Conservation (phyloP, 2,888 invertebrate species). For the Amphimallon solstitiale region DNA sequence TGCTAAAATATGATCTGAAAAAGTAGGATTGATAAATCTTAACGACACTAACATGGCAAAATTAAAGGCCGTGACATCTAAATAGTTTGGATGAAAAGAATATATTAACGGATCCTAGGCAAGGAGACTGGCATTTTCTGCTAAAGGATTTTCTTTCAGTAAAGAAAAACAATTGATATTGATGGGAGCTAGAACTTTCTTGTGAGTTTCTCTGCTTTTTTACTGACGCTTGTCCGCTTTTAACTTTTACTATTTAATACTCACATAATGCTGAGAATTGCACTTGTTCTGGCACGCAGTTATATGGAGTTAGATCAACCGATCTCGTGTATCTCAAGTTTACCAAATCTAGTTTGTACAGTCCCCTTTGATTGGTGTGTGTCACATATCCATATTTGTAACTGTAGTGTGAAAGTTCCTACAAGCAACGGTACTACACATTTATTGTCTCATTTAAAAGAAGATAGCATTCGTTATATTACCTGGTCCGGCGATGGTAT, state of each 20-base stretch:
- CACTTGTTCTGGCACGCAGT: slow-evolving; percentile 76
- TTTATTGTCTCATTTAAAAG: background rate
- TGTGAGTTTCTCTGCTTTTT: background rate
- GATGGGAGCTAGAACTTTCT: background rate
- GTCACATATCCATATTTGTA: slow-evolving; percentile 80
- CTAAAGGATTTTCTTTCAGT: too few relatives aligned
- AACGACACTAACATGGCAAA: too few relatives aligned
- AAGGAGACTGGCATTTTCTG: too few relatives aligned
- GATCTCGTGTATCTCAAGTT: slow-evolving; percentile 77
- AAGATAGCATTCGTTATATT: slow-evolving; percentile 18
- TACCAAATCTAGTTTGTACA: slow-evolving; percentile 77
- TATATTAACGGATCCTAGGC: too few relatives aligned
- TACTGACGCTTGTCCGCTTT: background rate
- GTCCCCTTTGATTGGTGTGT: slow-evolving; percentile 76
- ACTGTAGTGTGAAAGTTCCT: slow-evolving; percentile 67
- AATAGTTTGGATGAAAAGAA: too few relatives aligned
- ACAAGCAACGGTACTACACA: slow-evolving; percentile 20
- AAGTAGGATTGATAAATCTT: too few relatives aligned
- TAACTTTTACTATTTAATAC: slow-evolving; percentile 50
- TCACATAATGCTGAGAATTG: slow-evolving; percentile 79
- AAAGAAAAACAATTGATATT: too few relatives aligned
- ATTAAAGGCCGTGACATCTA: too few relatives aligned
- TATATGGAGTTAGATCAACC: slow-evolving; percentile 76
- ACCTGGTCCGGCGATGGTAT: slow-evolving; percentile 70
- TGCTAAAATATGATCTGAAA: too few relatives aligned